Conservation (phyloP, 2,888 invertebrate species). For the Brachypalpus laphriformis region DNA sequence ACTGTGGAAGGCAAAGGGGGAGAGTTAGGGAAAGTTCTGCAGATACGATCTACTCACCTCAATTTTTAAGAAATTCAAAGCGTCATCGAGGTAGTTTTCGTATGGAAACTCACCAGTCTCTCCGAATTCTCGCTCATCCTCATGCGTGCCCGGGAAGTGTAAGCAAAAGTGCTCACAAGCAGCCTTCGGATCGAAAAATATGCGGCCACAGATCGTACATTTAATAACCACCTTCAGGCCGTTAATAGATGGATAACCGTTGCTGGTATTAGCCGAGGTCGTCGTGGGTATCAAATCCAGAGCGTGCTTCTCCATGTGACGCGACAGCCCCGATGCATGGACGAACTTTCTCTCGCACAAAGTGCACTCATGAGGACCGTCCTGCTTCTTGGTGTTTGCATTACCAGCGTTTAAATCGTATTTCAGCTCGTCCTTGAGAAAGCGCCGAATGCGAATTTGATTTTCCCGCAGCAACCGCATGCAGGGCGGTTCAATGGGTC, state of each 20-base stretch:
- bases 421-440: slow-evolving; percentile 81
- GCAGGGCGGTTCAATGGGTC: slow-evolving; percentile 76
- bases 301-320: slow-evolving; percentile 82
- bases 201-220: slow-evolving; percentile 80
- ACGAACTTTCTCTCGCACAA: slow-evolving; percentile 82
- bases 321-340: slow-evolving; percentile 80
- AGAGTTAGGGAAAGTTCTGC: neutral
- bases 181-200: slow-evolving; percentile 77
- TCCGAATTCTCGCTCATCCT: slow-evolving; percentile 74
- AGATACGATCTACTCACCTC: slow-evolving; percentile 64
- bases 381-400: slow-evolving; percentile 75
- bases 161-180: slow-evolving; percentile 78
- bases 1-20: slow-evolving; percentile 26
- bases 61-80: slow-evolving; percentile 70
- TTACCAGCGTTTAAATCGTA: slow-evolving; percentile 77
- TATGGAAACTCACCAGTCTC: slow-evolving; percentile 76
- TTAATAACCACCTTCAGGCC: slow-evolving; percentile 78
- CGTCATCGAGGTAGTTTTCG: slow-evolving; percentile 76
- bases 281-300: slow-evolving; percentile 79
- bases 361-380: slow-evolving; percentile 81
- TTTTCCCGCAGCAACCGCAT: slow-evolving; percentile 80
- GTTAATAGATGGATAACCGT: slow-evolving; percentile 61
- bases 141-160: slow-evolving; percentile 75
- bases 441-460: slow-evolving; percentile 80
- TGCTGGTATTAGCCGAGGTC: slow-evolving; percentile 23